A percentile compares a stretch with the other conserved stretches of the same genome.
Conservation (phyloP, 2,888 invertebrate species). For the Bimastos eiseni region DNA sequence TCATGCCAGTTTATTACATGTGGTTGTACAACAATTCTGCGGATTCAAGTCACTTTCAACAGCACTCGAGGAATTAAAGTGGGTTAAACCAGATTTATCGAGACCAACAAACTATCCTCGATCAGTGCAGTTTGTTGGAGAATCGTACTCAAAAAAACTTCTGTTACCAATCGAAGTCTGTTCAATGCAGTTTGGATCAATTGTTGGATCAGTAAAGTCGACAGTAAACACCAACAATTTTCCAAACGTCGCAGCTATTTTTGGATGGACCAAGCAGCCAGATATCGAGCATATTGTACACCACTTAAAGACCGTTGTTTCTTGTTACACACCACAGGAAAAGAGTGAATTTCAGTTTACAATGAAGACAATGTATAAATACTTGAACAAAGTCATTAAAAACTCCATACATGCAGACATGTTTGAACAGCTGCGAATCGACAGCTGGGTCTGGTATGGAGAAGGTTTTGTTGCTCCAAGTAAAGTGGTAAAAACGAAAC, state of each 20-base stretch:
- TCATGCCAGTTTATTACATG: neutral
- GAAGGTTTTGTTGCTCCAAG: conserved; percentile 41
- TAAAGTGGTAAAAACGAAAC: conserved; percentile 36
- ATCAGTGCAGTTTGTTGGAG: conserved; percentile 19
- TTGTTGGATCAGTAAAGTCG: conserved; percentile 31
- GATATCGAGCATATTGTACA: neutral
- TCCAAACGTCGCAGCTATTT: conserved; percentile 3
- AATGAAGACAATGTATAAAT: conserved; percentile 27
- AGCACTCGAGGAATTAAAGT: neutral
- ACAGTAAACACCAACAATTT: neutral
- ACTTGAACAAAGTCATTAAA: neutral
- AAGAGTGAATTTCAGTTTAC: neutral
- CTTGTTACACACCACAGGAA: conserved; percentile 8
- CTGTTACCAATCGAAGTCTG: conserved; percentile 22
- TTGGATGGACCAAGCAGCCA: conserved; percentile 27
- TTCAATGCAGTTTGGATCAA: conserved; percentile 20
- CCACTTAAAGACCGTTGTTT: conserved; percentile 28
- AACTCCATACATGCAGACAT: neutral
- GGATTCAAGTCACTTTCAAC: neutral
- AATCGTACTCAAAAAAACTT: neutral
- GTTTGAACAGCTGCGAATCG: neutral
- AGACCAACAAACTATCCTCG: conserved; percentile 27
- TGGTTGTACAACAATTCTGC: neutral
- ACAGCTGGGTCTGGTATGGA: conserved; percentile 46
- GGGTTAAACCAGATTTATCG: neutral